Evolutionary conservation across 2,113 vertebrate species (phyloP), one percentile per base, ranked within the genome.

Genomic region (Trichomycterus rosablanca): DNA sequence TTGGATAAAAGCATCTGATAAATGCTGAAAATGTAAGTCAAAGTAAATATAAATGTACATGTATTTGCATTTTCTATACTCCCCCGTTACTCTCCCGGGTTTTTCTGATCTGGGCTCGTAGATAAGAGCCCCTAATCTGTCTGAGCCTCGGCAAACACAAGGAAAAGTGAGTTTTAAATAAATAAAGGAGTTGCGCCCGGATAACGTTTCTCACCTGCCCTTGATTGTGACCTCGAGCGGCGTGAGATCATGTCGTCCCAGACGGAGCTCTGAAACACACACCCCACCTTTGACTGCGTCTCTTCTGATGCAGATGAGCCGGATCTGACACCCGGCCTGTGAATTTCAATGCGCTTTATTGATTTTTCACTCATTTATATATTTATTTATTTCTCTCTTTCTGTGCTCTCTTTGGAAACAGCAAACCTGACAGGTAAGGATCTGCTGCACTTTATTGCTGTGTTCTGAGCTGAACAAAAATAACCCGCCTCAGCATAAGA

Each of bases 381-480:
- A 76, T 72, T 84, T 76, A 77, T 83, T 74, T 79, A 80, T 84
- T 80, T 84, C 78, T 87, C 85, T 84, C 81, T 63, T 74, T 81
- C 73, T 76, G 75, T 81, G 81, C 84, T 80, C 83, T 82, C 86
- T 78, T 23, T 79, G 83, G 85, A 84, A 89, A 85, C 91, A 98
- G 95, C 88, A 98, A 98, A 77, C 95, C 95, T 66, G 94, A 98
- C 91, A 97, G 94, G 95, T 98, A 88, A 93, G 93, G 74, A 70
- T 74, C 76, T 76, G 83, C 53, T 14, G 22, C 58, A 79, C 68
- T 78, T 73, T 68, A 81, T 67, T 79, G 77, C 66, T 71, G 77
- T 80, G 66, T 68, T 60, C 23, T 45, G 53, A 69, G 60, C 63
- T 45, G 49, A 59, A 60, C 62, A 20, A 75, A 74, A 79, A 67